These are phyloP conservation scores for Alviniconcha strummeri DNA, from an alignment of 2,888 invertebrate genomes.

Conservation along the genomic window DNA sequence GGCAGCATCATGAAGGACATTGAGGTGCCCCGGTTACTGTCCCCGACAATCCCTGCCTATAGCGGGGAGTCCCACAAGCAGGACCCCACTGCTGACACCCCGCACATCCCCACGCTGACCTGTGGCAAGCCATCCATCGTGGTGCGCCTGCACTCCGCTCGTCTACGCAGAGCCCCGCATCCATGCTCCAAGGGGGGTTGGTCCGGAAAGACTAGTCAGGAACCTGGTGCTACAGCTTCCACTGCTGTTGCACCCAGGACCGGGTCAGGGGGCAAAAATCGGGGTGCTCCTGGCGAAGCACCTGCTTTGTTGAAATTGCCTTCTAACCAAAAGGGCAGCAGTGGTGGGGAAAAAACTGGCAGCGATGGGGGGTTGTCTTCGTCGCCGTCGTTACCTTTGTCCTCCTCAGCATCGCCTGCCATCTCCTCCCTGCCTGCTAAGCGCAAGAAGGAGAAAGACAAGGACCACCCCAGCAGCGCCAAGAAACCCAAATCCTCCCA, in stretches of 20 bases:
- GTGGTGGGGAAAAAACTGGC: neutral
- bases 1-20: conserved; percentile 20
- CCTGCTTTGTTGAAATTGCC: neutral
- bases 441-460: neutral
- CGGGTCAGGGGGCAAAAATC: too few species aligned
- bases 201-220: neutral
- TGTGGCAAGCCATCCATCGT: conserved; percentile 31
- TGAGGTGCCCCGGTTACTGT: conserved; percentile 31
- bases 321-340: neutral
- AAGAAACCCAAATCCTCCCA: conserved; percentile 1
- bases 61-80: neutral
- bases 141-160: neutral
- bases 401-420: neutral
- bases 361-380: neutral
- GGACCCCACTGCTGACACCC: neutral
- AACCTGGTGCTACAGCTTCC: conserved; percentile 6
- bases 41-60: conserved; percentile 30
- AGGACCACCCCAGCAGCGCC: neutral
- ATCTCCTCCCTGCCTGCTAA: neutral
- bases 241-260: neutral
- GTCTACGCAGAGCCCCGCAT: neutral
- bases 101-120: conserved; percentile 14
- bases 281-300: neutral
- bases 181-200: too few species aligned
- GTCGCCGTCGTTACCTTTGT: too few species aligned